Conservation (phyloP, 1,140 invertebrate genomes). For the Copidosoma floridanum region DNA sequence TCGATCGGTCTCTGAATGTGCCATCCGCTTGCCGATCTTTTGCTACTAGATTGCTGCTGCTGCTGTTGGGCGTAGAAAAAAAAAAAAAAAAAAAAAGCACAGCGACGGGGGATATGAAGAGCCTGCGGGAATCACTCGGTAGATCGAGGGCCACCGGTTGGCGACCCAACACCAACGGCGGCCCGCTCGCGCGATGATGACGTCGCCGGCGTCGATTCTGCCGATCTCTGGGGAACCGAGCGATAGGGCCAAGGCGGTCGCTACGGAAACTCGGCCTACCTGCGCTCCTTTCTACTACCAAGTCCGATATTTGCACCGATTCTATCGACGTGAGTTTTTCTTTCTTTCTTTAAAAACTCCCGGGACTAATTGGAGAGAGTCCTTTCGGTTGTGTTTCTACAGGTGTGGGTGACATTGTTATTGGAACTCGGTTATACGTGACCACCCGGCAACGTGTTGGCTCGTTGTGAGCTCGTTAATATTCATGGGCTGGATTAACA, state of each 20-base stretch:
- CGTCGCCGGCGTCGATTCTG: background rate
- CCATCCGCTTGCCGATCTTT: no score
- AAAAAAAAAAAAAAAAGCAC: no score
- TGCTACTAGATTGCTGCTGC: no score
- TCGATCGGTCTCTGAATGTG: no score
- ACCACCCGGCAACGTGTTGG: no score
- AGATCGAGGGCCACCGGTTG: background rate
- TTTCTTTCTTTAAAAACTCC: background rate
- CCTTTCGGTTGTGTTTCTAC: no score
- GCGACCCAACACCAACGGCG: background rate
- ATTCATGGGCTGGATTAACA: no score
- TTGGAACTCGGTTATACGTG: no score
- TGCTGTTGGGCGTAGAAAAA: no score
- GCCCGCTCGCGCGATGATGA: background rate
- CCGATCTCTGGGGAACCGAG: background rate
- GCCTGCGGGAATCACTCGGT: background rate
- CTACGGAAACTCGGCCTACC: background rate
- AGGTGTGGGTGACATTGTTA: no score
- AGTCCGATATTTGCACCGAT: constrained; percentile 12
- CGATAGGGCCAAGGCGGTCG: background rate
- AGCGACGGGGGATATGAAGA: background rate
- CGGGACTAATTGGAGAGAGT: no score
- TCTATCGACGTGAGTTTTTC: constrained; percentile 1
- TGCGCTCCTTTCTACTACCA: background rate
- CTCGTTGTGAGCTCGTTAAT: no score